phyloP scores from a whole-genome alignment of 2,888 invertebrate genomes.

The Patella depressa region DNA sequence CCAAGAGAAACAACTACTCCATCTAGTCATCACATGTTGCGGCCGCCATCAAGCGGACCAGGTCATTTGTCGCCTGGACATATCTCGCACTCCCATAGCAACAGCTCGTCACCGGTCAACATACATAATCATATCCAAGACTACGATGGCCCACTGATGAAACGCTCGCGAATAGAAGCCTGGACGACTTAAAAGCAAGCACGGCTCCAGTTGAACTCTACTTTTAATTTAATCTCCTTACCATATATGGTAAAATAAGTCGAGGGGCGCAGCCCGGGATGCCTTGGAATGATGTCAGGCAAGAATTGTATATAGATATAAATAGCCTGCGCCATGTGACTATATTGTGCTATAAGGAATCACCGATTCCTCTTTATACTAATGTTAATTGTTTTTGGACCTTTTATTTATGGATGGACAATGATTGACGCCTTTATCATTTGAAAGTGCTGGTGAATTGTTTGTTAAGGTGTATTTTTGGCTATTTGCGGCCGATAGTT shows the following conservation, averaged over 20 bases:
- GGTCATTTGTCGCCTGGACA: slow-evolving; percentile 67
- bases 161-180: slow-evolving; percentile 90
- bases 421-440: too few relatives aligned
- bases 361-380: neutral
- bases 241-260: neutral
- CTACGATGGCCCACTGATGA: slow-evolving; percentile 75
- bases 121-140: slow-evolving; percentile 51
- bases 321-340: slow-evolving; percentile 5
- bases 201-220: neutral
- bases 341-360: neutral
- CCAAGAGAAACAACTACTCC: slow-evolving; percentile 84
- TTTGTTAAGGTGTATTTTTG: too few relatives aligned
- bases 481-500: too few relatives aligned
- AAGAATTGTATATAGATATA: slow-evolving; percentile 4
- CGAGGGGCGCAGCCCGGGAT: neutral
- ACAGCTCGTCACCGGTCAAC: slow-evolving; percentile 39
- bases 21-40: slow-evolving; percentile 62
- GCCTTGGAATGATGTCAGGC: slow-evolving; percentile 1
- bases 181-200: slow-evolving; percentile 76
- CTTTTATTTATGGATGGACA: neutral
- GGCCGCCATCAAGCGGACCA: slow-evolving; percentile 74
- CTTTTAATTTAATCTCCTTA: neutral
- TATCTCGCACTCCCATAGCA: slow-evolving; percentile 49
- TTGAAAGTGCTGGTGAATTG: too few relatives aligned
- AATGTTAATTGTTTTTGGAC: slow-evolving; percentile 7